Evolutionary conservation across 2,113 vertebrate species (phyloP), one percentile per base, ranked within the genome.

Genomic region (Nycticryphes semicollaris): DNA sequence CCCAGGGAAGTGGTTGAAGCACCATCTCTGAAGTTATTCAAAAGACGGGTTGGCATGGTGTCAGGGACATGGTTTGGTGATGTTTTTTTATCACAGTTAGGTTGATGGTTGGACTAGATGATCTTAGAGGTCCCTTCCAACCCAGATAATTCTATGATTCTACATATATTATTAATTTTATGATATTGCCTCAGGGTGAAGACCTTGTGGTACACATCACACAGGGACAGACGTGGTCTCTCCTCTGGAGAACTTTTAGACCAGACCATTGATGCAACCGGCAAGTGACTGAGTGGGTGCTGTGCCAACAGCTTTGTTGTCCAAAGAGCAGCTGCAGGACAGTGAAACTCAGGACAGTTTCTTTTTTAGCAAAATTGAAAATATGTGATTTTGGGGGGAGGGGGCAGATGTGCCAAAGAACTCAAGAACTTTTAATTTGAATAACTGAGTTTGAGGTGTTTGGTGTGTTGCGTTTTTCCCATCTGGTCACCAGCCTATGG

Each of bases 171-270:
- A 10, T 18, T 79, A 43, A 41, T 89, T 89, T 76, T 73, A 57
- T 12, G 45, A 3, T 43, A 41, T 33, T 48, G 4, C 4, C 13
- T 35, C 21, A 20, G 33, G 16, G 14, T 82, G 37, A 81, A 56
- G n/a, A 57, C 41, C 9, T 12, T 35, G 7, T 48, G 35, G 14
- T 7, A 20, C 27, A 3, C 28, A 25, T 9, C 20, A 23, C 41
- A 39, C 20, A 23, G 22, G 21, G 17, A 18, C 13, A 47, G 0
- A 0, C 3, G 6, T 9, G 20, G 7, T 51, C 22, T 73, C 57
- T 59, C 7, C 66, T 73, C 59, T 50, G 25, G 45, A 22, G 67
- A 57, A 21, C 47, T 89, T 81, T 75, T 72, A 64, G n/a, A 63
- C 14, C n/a, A 59, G 62, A 47, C 19, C 33, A 12, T 0, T 28